A percentile compares a stretch with the other conserved stretches of the same genome.
Conservation (phyloP, 1,140 invertebrate genomes). For the Euwallacea similis region DNA sequence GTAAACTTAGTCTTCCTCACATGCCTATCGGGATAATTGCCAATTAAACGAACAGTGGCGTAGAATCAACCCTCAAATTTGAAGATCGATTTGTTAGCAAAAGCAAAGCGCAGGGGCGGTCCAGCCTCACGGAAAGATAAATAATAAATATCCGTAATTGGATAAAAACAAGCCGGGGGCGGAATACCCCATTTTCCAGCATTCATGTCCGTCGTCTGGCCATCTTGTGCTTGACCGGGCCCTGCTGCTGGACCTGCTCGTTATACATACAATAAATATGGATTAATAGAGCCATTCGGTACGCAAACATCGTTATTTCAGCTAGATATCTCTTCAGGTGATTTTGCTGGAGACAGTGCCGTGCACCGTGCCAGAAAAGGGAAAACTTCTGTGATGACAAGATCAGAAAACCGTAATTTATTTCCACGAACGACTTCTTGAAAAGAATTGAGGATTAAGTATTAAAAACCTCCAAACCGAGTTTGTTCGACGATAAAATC, state of each 20-base stretch:
- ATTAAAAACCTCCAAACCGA: too few relatives aligned
- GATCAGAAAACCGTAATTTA: too few relatives aligned
- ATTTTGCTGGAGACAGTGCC: conserved; percentile 17
- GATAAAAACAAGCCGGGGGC: conserved; percentile 32
- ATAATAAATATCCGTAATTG: conserved; percentile 35
- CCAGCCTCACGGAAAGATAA: background rate
- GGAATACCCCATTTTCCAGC: conserved; percentile 41
- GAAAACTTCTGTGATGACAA: too few relatives aligned
- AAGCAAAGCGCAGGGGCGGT: background rate
- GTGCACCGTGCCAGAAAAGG: too few relatives aligned
- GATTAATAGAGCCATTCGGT: conserved; percentile 50
- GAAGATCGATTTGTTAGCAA: too few relatives aligned
- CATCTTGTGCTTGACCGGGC: conserved; percentile 47
- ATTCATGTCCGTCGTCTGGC: conserved; percentile 39
- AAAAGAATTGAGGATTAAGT: too few relatives aligned
- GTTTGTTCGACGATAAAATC: too few relatives aligned
- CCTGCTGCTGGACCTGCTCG: conserved; percentile 40
- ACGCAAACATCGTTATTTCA: conserved; percentile 53
- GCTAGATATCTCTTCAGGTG: conserved; percentile 38
- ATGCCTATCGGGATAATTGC: too few relatives aligned
- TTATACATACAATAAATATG: conserved; percentile 52
- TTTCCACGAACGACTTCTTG: too few relatives aligned
- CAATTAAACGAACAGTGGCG: too few relatives aligned
- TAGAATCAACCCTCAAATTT: too few relatives aligned
- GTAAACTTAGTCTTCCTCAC: too few relatives aligned